Evolutionary conservation across 2,113 vertebrate genomes (phyloP).

Genomic region (Nyctibius bracteatus): DNA sequence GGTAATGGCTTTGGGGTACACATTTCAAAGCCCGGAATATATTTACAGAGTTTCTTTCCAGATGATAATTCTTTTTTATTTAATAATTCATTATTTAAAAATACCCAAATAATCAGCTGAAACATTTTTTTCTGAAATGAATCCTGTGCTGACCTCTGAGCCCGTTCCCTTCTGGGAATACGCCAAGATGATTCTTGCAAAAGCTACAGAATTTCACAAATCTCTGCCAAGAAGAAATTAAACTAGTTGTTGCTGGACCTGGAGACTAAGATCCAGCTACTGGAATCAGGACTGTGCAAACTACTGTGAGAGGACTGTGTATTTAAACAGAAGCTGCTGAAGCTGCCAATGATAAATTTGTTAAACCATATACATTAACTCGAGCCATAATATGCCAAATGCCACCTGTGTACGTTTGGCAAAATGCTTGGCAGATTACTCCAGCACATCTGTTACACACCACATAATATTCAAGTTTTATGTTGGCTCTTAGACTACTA

Average conservation of each 20-base stretch:
- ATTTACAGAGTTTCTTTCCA: not conserved
- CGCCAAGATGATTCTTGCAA: slow-evolving; percentile 11
- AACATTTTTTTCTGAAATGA: not conserved
- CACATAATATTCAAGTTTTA: not conserved
- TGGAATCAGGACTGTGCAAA: not conserved
- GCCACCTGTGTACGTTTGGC: slow-evolving; percentile 24
- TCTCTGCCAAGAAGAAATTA: slow-evolving; percentile 26
- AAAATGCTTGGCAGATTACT: slow-evolving; percentile 2
- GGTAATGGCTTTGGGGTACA: not conserved
- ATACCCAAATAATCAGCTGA: not conserved
- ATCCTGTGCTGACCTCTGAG: slow-evolving; percentile 24
- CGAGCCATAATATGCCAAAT: not conserved
- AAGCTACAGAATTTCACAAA: slow-evolving; percentile 25
- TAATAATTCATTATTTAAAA: not conserved
- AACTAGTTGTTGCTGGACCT: not conserved
- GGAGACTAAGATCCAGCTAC: not conserved
- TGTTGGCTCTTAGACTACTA: not conserved
- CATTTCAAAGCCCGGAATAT: not conserved
- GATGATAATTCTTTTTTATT: not conserved
- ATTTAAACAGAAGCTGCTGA: slow-evolving; percentile 20
- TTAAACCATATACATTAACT: slow-evolving; percentile 28
- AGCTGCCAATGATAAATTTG: slow-evolving; percentile 39
- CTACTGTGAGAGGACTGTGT: not conserved
- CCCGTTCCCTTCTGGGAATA: slow-evolving; percentile 9
- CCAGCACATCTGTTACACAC: slow-evolving; percentile 13